These are phyloP conservation scores for Butorides virescens DNA, from an alignment of 2,113 vertebrate species.

Conservation along the genomic window DNA sequence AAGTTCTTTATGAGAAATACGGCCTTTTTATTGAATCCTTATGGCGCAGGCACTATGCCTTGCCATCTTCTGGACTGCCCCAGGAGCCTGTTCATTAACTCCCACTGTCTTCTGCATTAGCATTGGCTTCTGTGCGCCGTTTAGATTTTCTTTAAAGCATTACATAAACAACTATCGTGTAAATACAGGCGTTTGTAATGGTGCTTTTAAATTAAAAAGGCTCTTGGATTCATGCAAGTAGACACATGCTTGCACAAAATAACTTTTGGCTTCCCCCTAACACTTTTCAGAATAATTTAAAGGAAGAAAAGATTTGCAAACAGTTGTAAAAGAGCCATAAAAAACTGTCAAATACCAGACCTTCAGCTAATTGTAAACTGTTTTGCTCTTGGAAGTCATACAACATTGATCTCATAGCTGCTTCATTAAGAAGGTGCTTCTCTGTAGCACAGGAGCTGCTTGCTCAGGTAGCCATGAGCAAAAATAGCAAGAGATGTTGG, in stretches of 20 bases:
- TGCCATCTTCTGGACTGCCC: not conserved
- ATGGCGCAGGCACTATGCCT: not conserved
- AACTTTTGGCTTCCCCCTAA: conserved; percentile 57
- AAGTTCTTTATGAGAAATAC: not conserved
- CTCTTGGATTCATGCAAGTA: conserved; percentile 47
- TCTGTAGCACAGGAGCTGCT: not conserved
- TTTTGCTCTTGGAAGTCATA: conserved; percentile 55
- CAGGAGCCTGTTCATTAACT: conserved; percentile 1
- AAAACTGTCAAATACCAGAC: conserved; percentile 66
- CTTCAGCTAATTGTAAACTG: conserved; percentile 65
- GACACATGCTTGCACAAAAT: conserved; percentile 50
- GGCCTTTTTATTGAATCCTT: not conserved
- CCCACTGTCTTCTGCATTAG: conserved; percentile 47
- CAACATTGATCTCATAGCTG: conserved; percentile 59
- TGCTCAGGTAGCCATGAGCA: conserved; percentile 36
- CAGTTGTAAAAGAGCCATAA: conserved; percentile 67
- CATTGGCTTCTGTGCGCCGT: conserved; percentile 20
- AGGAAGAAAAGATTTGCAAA: conserved; percentile 66
- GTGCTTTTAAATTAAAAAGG: conserved; percentile 57
- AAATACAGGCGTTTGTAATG: conserved; percentile 59
- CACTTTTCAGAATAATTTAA: conserved; percentile 53
- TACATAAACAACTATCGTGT: conserved; percentile 60
- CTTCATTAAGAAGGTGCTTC: conserved; percentile 45
- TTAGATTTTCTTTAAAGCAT: conserved; percentile 49
- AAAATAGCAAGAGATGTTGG: conserved; percentile 25